Evolutionary conservation across 2,888 invertebrate genomes (phyloP).

Genomic region (Vandiemenella viatica): DNA sequence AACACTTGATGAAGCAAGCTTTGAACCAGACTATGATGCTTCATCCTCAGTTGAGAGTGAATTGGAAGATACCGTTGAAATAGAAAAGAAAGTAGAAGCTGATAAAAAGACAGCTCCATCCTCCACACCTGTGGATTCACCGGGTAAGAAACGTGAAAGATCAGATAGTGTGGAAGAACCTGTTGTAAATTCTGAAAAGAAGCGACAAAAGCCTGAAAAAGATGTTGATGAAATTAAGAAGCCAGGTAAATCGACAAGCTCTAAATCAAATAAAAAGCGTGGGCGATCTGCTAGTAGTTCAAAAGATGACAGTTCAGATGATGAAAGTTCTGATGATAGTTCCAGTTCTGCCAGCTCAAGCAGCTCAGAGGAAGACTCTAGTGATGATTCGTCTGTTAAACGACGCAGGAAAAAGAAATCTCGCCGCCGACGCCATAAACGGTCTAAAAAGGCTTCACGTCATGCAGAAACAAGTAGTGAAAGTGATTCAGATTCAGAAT

Average conservation of each 20-base stretch:
- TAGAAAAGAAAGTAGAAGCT: conserved; percentile 4
- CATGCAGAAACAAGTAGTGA: neutral
- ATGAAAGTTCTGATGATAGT: neutral
- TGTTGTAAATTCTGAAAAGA: neutral
- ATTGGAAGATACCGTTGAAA: conserved; percentile 26
- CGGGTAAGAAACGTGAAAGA: neutral
- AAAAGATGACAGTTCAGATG: neutral
- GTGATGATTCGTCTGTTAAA: neutral
- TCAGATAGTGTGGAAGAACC: neutral
- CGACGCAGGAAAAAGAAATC: neutral
- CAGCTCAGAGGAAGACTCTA: neutral
- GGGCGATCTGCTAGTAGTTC: neutral
- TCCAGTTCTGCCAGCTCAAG: neutral
- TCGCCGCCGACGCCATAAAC: neutral
- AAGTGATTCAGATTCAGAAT: neutral
- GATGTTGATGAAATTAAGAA: neutral
- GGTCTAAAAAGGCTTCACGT: neutral
- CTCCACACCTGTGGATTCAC: too few species aligned
- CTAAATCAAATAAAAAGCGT: neutral
- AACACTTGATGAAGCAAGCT: conserved; percentile 53
- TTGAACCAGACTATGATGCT: conserved; percentile 60
- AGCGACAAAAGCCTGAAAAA: neutral
- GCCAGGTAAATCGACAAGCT: too few species aligned
- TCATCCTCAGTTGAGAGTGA: conserved; percentile 45
- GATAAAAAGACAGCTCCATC: neutral